Evolutionary conservation across 2,113 vertebrate genomes (phyloP).

Genomic region (Pluvianellus socialis): DNA sequence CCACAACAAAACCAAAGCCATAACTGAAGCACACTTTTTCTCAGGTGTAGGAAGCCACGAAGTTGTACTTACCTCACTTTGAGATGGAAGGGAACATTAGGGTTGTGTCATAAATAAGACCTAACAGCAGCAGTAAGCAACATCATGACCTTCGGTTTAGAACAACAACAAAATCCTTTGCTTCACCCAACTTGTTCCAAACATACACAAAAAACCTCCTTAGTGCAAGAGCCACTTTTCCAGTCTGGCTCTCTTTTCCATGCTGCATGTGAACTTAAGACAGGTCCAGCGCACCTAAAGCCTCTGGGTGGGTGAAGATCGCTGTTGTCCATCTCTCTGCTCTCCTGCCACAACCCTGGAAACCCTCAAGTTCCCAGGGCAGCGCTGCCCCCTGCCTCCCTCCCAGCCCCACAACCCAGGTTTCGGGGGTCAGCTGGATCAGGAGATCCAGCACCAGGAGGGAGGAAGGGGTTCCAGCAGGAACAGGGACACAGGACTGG

Average conservation of each 20-base stretch:
- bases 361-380: not conserved
- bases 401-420: not conserved
- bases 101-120: too few relatives aligned
- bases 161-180: too few relatives aligned
- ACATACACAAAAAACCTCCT: not conserved
- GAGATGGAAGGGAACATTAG: too few relatives aligned
- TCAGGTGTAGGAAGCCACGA: too few relatives aligned
- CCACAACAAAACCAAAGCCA: too few relatives aligned
- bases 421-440: not conserved
- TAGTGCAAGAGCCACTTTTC: not conserved
- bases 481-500: not conserved
- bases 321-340: too few relatives aligned
- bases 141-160: too few relatives aligned
- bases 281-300: not conserved
- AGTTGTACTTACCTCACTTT: too few relatives aligned
- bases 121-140: too few relatives aligned
- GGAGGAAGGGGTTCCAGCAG: not conserved
- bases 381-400: not conserved
- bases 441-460: not conserved
- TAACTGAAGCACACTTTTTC: too few relatives aligned
- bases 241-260: not conserved
- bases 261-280: not conserved
- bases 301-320: fast-evolving
- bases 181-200: not conserved
- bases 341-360: not conserved